Evolutionary conservation across 1,140 invertebrate species (phyloP).

Genomic region (Procambarus virginalis): DNA sequence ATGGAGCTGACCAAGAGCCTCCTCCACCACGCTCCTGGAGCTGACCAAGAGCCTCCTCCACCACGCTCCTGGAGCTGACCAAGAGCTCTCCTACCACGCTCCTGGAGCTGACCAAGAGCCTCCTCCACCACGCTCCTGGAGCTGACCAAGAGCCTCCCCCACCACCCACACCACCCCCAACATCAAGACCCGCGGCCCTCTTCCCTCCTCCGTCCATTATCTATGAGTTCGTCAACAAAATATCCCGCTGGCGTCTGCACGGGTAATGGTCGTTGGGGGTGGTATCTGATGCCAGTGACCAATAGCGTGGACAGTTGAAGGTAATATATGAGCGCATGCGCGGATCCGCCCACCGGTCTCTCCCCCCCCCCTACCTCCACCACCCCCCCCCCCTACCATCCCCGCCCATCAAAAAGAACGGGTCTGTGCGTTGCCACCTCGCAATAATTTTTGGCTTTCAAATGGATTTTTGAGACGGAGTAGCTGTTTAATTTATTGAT

Average conservation of each 20-base stretch:
- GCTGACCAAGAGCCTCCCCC: too few relatives aligned
- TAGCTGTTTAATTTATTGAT: conserved; percentile 32
- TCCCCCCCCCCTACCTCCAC: too few relatives aligned
- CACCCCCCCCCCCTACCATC: too few relatives aligned
- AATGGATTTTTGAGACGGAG: conserved; percentile 20
- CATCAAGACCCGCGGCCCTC: too few relatives aligned
- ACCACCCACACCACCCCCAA: background rate
- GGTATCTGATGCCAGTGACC: conserved; percentile 49
- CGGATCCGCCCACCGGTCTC: conserved; percentile 30
- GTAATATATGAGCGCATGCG: conserved; percentile 51
- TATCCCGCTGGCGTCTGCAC: conserved; percentile 31
- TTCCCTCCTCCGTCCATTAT: conserved; percentile 3
- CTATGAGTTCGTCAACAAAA: conserved; percentile 38
- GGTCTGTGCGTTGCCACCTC: conserved; percentile 15
- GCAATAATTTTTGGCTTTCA: conserved; percentile 15
- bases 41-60: too few relatives aligned
- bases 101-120: too few relatives aligned
- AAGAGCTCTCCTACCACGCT: too few relatives aligned
- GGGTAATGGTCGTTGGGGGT: conserved; percentile 16
- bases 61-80: too few relatives aligned
- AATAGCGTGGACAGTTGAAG: conserved; percentile 41
- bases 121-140: too few relatives aligned
- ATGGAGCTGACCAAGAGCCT: too few relatives aligned
- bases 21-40: too few relatives aligned
- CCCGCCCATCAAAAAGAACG: conserved; percentile 26